Evolutionary conservation across 1,140 invertebrate species (phyloP).

Genomic region (Danaus melanippus): DNA sequence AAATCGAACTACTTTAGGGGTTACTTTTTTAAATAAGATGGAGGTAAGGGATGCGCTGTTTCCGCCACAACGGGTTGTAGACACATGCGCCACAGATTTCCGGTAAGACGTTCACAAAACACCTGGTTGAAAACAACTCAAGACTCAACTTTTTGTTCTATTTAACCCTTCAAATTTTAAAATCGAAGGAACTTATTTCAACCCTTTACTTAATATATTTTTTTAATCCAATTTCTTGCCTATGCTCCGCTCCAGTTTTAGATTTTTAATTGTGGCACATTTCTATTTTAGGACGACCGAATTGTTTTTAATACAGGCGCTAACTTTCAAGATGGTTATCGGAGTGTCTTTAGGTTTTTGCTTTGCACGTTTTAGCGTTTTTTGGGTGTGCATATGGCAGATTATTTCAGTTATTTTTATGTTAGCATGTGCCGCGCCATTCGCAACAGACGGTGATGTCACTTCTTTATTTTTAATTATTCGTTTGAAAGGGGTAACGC

Average conservation of each 20-base stretch:
- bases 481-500: conserved; percentile 48
- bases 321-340: conserved; percentile 36
- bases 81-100: conserved; percentile 66
- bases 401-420: conserved; percentile 64
- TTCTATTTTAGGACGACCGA: conserved; percentile 28
- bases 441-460: conserved; percentile 65
- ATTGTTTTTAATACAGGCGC: conserved; percentile 26
- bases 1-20: conserved; percentile 26
- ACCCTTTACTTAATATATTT: conserved; percentile 51
- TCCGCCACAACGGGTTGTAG: conserved; percentile 54
- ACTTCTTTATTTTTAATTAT: conserved; percentile 58
- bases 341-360: conserved; percentile 41
- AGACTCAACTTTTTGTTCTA: conserved; percentile 52
- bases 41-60: conserved; percentile 56
- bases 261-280: conserved; percentile 15
- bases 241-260: conserved; percentile 2
- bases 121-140: conserved; percentile 57
- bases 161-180: conserved; percentile 52
- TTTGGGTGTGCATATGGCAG: conserved; percentile 61
- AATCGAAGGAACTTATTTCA: conserved; percentile 46
- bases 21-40: conserved; percentile 52
- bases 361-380: conserved; percentile 44
- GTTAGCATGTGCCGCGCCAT: conserved; percentile 59
- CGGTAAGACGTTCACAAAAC: conserved; percentile 56
- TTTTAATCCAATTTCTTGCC: conserved; percentile 25